Percentiles rank a stretch among this genome's conserved stretches.
Conservation (phyloP, 2,888 invertebrate species). For the Saturnia pavonia region DNA sequence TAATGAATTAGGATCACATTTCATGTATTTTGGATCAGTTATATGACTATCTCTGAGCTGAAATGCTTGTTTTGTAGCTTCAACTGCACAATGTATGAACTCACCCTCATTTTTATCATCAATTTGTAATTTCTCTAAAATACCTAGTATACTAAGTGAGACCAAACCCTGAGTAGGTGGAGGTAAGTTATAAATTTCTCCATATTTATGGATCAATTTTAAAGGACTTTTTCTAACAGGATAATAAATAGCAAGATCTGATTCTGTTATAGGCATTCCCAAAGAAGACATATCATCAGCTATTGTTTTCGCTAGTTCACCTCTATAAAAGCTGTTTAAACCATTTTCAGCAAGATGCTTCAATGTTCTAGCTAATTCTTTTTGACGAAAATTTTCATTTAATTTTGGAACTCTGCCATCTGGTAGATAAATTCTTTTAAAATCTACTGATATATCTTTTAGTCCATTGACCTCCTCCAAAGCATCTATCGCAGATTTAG, state of each 20-base stretch:
- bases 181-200: conserved; percentile 64
- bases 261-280: conserved; percentile 63
- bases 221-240: conserved; percentile 60
- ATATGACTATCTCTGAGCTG: conserved; percentile 44
- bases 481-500: conserved; percentile 41
- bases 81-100: conserved; percentile 65
- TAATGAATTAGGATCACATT: conserved; percentile 51
- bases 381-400: conserved; percentile 60
- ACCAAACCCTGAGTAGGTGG: conserved; percentile 74
- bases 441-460: conserved; percentile 37
- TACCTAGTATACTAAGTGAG: conserved; percentile 62
- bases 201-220: conserved; percentile 54
- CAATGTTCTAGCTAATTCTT: conserved; percentile 58
- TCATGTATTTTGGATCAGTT: conserved; percentile 67
- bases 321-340: conserved; percentile 64
- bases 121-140: conserved; percentile 62
- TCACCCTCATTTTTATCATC: conserved; percentile 61
- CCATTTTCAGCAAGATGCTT: conserved; percentile 56
- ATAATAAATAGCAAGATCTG: conserved; percentile 60
- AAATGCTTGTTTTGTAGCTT: conserved; percentile 60
- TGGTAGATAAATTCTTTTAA: conserved; percentile 50
- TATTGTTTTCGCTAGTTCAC: conserved; percentile 60
- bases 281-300: conserved; percentile 56
- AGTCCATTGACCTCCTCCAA: conserved; percentile 28
- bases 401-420: conserved; percentile 48